Base-by-base conservation (phyloP, 2,113 vertebrate species). In the Accipiter virgatus region DNA sequence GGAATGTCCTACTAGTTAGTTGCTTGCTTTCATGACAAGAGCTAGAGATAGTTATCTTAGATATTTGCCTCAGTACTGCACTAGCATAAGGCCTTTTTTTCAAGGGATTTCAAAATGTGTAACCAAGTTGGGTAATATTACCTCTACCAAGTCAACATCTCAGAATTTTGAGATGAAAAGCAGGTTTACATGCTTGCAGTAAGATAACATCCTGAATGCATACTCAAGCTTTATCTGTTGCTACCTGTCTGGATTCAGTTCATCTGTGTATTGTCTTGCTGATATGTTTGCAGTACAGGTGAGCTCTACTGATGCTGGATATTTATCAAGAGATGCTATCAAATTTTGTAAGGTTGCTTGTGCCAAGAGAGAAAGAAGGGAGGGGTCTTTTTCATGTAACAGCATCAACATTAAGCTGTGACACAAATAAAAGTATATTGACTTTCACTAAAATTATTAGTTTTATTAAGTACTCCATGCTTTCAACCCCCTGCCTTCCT, bases 201-300 rank as follows among this genome's bases (percentile, higher is more conserved):
- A 52, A 93, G 95, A 97, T 97, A 97, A 94, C 78, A 79, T 94
- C 74, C 89, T 94, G 86, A 94, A 80, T 48, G 81, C 87, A 79
- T 91, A 45, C 52, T 91, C 90, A 58, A 23, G 7, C 13, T 78
- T 97, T 96, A 95, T 95, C 95, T 95, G 53, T 86, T 75, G 45
- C 63, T 92, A 53, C 66, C 86, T 34, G 8, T 95, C 95, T 91
- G 71, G 45, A 84, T 86, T 81, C 42, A 75, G 74, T 80, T 93
- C 56, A 77, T 83, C 95, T 97, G 91, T 70, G 62, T 87, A 78
- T 91, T 89, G 77, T 94, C 91, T 92, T 70, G 27, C 68, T 91
- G 81, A 68, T n/a, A 21, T 93, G 85, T 83, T 36, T 96, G 85
- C 59, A 70, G 86, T 48, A 27, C 81, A 78, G 38, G 40, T 66